Conservation (phyloP, 2,113 vertebrate species). For the Planiliza haematocheilus region DNA sequence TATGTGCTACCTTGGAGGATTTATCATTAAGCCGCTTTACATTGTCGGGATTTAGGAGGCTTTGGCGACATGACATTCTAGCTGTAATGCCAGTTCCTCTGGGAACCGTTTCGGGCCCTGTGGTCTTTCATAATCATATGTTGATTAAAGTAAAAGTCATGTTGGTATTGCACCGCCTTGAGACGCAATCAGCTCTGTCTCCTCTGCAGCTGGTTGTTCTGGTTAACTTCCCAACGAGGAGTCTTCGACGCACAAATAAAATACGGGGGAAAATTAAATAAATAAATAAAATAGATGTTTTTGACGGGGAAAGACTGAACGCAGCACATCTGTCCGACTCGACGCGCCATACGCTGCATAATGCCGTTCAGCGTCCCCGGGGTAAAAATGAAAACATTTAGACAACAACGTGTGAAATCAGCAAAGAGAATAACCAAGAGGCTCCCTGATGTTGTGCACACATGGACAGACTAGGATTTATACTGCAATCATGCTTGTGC, state of each 20-base stretch:
- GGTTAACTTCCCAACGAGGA: background rate
- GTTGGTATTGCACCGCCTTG: background rate
- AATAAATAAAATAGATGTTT: background rate
- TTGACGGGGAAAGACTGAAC: background rate
- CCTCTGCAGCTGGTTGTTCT: background rate
- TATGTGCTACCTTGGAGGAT: conserved; percentile 1
- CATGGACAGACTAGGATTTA: conserved; percentile 9
- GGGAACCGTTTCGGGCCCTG: background rate
- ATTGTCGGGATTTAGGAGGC: conserved; percentile 13
- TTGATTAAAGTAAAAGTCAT: conserved; percentile 1
- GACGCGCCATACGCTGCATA: conserved; percentile 2
- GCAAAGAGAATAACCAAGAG: conserved; percentile 8
- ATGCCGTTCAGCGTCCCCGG: background rate
- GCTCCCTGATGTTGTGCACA: conserved; percentile 20
- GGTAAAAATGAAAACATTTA: conserved; percentile 16
- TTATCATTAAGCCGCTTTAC: conserved; percentile 23
- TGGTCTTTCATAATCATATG: conserved; percentile 8
- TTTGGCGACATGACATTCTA: conserved; percentile 2
- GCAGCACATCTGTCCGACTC: conserved; percentile 15
- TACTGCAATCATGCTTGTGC: background rate
- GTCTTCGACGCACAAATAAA: background rate
- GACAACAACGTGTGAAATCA: conserved; percentile 32
- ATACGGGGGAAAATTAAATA: conserved; percentile 15
- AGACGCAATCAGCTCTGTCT: background rate
- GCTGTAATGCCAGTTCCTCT: background rate